Conservation (phyloP, 2,113 vertebrate genomes). For the Prionailurus bengalensis region DNA sequence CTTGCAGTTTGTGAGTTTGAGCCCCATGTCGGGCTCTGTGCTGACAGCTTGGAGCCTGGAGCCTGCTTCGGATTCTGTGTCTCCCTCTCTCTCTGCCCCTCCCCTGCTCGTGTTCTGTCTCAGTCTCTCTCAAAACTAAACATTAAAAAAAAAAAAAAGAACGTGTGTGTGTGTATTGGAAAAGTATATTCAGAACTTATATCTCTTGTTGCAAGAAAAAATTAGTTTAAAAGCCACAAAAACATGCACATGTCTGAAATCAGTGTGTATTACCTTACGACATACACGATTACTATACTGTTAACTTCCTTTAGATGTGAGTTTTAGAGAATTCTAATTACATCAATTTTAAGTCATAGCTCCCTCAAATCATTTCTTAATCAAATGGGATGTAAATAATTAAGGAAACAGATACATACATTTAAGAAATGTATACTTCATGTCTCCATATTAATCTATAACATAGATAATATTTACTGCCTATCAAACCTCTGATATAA, state of each 20-base stretch:
- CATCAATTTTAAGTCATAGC: neutral
- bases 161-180: neutral
- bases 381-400: conserved; percentile 10
- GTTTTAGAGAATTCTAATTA: neutral
- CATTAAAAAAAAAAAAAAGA: too few species aligned
- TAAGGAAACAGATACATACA: neutral
- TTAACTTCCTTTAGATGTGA: neutral
- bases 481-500: neutral
- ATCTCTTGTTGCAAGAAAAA: neutral
- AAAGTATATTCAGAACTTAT: neutral
- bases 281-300: neutral
- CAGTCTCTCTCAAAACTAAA: too few species aligned
- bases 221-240: conserved; percentile 33
- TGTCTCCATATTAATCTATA: neutral
- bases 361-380: conserved; percentile 9
- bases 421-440: neutral
- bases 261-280: neutral
- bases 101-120: too few species aligned
- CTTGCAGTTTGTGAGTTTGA: too few species aligned
- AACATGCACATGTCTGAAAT: neutral
- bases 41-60: too few species aligned
- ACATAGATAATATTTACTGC: neutral
- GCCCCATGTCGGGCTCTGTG: too few species aligned
- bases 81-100: too few species aligned
- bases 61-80: too few species aligned